Base-by-base conservation (phyloP, 2,888 invertebrate genomes). In the Priocnemis perturbator region DNA sequence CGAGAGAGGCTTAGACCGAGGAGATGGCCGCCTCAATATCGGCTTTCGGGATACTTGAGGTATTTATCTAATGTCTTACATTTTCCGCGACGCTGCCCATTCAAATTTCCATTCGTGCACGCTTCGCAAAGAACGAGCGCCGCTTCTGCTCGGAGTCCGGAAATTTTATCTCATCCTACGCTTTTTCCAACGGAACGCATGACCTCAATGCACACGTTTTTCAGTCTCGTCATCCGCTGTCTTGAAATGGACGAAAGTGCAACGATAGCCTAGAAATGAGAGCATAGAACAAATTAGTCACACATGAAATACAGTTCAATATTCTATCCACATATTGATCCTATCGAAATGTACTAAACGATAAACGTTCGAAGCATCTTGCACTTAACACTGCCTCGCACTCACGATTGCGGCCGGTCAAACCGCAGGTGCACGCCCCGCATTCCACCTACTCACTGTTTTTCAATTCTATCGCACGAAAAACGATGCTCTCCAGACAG, bases 41-140 rank as follows among this genome's bases (percentile, higher is more conserved):
- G 87, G 88, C 87, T 89, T 88, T 88, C 45, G 76, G 81, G 83
- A 85, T 86, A 84, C 86, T 87, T 81, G 73, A 82, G 81, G 85
- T 85, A 88, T 88, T 88, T 87, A 88, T 88, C 88, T 87, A 84
- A 86, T 85, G 86, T 85, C 86, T 86, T 83, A 80, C 80, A 85
- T 87, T 87, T 88, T 88, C 86, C 86, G 76, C 74, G 64, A 81
- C 75, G 74, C 78, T 86, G 85, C 74, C 82, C 85, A 84, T 83
- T 82, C 79, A 76, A 84, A 84, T 85, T 85, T 86, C 77, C 71
- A 69, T 72, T 71, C 66, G 37, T 30, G 52, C 64, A 62, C 47
- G 14, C 52, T 57, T 30, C 45, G 17, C 47, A 21, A 21, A 52
- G 37, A 37, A 37, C 37, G 37, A 37, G 4, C 37, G 11, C 4